These are phyloP conservation scores for Eretmochelys imbricata DNA, from an alignment of 2,113 vertebrate species.

Conservation along the genomic window DNA sequence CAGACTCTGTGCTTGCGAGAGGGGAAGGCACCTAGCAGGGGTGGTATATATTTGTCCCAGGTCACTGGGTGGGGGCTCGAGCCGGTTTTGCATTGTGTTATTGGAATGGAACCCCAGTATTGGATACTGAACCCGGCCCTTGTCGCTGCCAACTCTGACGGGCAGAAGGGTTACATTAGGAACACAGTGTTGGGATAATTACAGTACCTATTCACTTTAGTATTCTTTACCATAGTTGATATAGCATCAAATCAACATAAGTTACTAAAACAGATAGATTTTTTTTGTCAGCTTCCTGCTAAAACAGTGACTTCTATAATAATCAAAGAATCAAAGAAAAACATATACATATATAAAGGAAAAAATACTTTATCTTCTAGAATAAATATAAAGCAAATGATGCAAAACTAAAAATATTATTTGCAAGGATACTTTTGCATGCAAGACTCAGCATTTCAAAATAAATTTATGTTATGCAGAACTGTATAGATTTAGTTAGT, in stretches of 20 bases:
- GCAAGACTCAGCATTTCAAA: background rate
- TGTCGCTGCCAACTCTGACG: no score
- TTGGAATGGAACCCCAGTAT: no score
- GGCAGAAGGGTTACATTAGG: background rate
- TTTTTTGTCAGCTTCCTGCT: background rate
- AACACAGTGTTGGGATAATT: background rate
- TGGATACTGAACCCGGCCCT: no score
- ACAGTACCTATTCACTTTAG: conserved; percentile 2
- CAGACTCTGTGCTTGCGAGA: no score
- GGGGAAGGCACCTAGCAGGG: no score
- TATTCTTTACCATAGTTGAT: background rate
- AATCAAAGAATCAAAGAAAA: background rate
- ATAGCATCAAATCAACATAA: conserved; percentile 6
- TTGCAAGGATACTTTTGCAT: background rate
- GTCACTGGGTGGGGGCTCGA: no score
- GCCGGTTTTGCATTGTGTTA: no score
- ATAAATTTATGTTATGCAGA: conserved; percentile 12
- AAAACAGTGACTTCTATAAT: background rate
- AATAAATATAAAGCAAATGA: conserved; percentile 35
- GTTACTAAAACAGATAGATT: conserved; percentile 18
- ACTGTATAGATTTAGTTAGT: background rate
- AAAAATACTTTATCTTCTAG: conserved; percentile 20
- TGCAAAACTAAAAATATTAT: conserved; percentile 42
- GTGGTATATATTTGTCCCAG: no score
- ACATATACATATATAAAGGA: background rate